phyloP scores from a whole-genome alignment of 2,113 vertebrate species.

The Zosterops hypoxanthus region DNA sequence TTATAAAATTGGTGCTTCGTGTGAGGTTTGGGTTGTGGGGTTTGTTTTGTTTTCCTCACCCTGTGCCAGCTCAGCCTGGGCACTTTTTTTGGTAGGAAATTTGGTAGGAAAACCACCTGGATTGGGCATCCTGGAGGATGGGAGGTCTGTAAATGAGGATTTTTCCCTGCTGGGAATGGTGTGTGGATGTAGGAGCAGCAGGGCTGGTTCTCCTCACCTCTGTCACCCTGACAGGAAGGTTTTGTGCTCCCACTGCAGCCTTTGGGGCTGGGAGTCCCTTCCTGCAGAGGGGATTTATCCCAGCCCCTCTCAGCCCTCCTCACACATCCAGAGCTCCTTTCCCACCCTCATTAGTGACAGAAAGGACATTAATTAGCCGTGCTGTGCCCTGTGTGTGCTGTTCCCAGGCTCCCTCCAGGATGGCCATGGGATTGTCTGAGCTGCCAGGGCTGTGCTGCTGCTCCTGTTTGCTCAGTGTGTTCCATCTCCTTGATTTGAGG shows the following conservation, averaged over 20 bases:
- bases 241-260: neutral
- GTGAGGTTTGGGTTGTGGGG: neutral
- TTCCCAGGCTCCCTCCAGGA: neutral
- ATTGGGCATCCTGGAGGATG: neutral
- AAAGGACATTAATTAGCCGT: constrained; percentile 16
- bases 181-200: neutral
- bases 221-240: neutral
- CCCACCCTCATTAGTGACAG: constrained; percentile 36
- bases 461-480: rapidly evolving
- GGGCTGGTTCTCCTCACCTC: neutral
- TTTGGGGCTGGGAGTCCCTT: neutral
- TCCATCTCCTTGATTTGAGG: neutral
- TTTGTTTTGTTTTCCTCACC: neutral
- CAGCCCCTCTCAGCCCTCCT: neutral
- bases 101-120: neutral
- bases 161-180: neutral
- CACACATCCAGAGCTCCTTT: neutral
- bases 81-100: neutral
- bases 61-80: neutral
- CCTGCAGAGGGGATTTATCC: neutral
- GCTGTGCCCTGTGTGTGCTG: neutral
- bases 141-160: neutral
- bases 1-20: neutral
- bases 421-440: rapidly evolving
- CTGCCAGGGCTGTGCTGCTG: neutral